Evolutionary conservation across 2,888 invertebrate genomes (phyloP), one percentile per base, ranked within the genome.

Genomic region (Drosophila ezoana): DNA sequence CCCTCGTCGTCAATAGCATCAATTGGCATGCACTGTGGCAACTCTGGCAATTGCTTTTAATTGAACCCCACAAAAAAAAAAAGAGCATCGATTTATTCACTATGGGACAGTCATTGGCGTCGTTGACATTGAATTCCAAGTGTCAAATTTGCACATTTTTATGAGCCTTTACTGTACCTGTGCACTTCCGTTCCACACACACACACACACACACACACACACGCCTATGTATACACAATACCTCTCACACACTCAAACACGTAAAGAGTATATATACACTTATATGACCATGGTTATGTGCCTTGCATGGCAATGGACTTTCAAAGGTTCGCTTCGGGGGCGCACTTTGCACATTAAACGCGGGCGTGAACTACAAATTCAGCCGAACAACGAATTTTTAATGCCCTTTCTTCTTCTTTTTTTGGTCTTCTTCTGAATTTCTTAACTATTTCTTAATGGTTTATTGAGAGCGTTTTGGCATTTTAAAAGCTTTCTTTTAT

Each of bases 121-220:
- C 72, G 67, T 65, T 87, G 87, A 81, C 82, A 83, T 84, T 83
- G 87, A 87, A 82, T 78, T 73, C 53, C 64, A 73, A 65, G 68
- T 81, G 54, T 62, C 67, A 65, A 79, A 87, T 76, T 70, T 84
- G 71, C 64, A 65, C 73, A 68, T 63, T 78, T 66, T 70, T 81
- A 84, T 68, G 85, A 68, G 76, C 58, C 53, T 72, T 65, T 61
- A 79, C 85, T 81, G 85, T 81, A 82, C 84, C 76, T 82, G 60
- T 82, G 76, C 77, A 76, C 72, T 76, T 75, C 75, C 75, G 75
- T 54, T 75, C 10, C 54, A 32, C 40, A 48, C 52, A 37, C 71
- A 38, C 38, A 47, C 13, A 32, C 37, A 18, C 23, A 9, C 13
- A 47, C 32, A 38, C 14, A 4, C 14, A 33, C 40, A 23, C 6